Evolutionary conservation across 2,888 invertebrate genomes (phyloP).

Genomic region (Dastarcus helophoroides): DNA sequence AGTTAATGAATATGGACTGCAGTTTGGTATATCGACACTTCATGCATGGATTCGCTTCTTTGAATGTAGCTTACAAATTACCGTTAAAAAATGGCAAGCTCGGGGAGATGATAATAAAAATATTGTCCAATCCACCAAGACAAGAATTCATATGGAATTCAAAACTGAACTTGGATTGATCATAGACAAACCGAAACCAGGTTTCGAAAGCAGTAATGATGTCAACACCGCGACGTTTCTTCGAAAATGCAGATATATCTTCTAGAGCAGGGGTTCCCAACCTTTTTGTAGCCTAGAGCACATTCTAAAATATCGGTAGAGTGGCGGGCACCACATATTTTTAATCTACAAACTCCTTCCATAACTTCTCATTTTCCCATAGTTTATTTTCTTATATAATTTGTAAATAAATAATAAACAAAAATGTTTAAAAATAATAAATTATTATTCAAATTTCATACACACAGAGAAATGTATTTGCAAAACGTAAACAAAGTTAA

Average conservation of each 20-base stretch:
- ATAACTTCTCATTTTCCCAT: too few species aligned
- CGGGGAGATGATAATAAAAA: constrained; percentile 6
- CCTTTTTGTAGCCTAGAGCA: too few species aligned
- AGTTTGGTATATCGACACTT: constrained; percentile 16
- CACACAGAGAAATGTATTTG: too few species aligned
- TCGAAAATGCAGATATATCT: constrained; percentile 17
- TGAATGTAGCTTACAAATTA: constrained; percentile 19
- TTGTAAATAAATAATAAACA: too few species aligned
- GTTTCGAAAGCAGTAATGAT: constrained; percentile 20
- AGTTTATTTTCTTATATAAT: too few species aligned
- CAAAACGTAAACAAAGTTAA: too few species aligned
- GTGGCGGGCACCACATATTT: too few species aligned
- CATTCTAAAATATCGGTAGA: too few species aligned
- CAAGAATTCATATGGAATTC: constrained; percentile 9
- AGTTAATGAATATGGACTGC: constrained; percentile 7
- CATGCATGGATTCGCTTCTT: constrained; percentile 14
- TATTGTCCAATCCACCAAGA: constrained; percentile 4
- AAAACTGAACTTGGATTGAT: constrained; percentile 14
- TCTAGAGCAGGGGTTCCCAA: too few species aligned
- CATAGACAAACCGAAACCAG: constrained; percentile 19
- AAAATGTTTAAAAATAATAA: too few species aligned
- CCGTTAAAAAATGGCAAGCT: constrained; percentile 20
- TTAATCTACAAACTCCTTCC: too few species aligned
- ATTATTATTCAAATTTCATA: too few species aligned
- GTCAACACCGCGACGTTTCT: constrained; percentile 22